Evolutionary conservation across 1,140 invertebrate species (phyloP).

Genomic region (Cepaea nemoralis): DNA sequence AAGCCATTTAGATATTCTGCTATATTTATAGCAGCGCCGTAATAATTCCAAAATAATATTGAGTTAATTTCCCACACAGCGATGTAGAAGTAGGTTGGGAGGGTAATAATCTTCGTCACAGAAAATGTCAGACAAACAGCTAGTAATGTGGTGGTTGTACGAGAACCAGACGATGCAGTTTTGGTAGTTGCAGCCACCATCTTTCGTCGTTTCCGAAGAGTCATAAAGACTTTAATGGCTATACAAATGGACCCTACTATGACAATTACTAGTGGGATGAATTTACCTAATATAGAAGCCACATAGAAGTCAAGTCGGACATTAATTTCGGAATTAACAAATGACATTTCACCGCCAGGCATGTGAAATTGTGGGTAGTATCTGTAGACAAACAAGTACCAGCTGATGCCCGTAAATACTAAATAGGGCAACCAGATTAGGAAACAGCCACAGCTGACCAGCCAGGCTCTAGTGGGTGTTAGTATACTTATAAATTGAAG

Average conservation of each 20-base stretch:
- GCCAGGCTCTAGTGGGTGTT: conserved; percentile 1
- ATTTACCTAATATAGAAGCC: neutral
- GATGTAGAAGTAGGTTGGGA: neutral
- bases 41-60: too few species aligned
- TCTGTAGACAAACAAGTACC: neutral
- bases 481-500: conserved; percentile 6
- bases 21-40: too few species aligned
- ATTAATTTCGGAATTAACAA: neutral
- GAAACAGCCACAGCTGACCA: neutral
- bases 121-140: neutral
- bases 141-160: conserved; percentile 2
- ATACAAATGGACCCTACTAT: neutral
- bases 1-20: neutral
- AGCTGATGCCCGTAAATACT: neutral
- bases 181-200: neutral
- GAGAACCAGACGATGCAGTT: neutral
- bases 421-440: conserved; percentile 8
- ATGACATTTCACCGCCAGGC: neutral
- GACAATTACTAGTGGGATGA: neutral
- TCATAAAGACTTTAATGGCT: neutral
- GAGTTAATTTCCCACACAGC: neutral
- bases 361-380: neutral
- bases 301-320: neutral
- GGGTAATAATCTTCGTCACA: neutral
- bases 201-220: neutral